Evolutionary conservation across 2,797 vertebrate species (phyloP), one percentile per base, ranked within the genome.

Genomic region (Premnoplex brunnescens): DNA sequence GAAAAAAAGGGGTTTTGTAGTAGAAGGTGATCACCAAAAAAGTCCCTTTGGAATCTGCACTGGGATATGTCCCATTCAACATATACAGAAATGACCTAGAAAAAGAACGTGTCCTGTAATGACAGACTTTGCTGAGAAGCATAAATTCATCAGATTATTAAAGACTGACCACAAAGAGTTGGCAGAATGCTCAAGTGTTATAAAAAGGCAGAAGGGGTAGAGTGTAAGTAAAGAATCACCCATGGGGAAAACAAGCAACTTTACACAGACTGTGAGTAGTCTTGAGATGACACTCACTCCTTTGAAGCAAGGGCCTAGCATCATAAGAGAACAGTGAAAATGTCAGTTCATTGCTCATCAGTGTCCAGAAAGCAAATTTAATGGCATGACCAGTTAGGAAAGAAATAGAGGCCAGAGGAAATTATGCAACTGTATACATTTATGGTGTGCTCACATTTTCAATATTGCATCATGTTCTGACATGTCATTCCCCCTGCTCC

Each of bases 1-100:
- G 4, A 3, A 26, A 58, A 5, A 46, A 22, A 46, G 6, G 4
- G 12, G 1, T 1, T 76, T 64, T 51, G 7, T n/a, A 59, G 13
- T 23, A 83, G 39, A 7, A 91, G 20, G 5, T 21, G 12, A 19
- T 56, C 20, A 74, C 32, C 4, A 37, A 80, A 59, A 37, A 58
- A 4, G 14, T 41, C 21, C 28, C 56, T 77, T 75, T 36, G 27
- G 41, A 80, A 60, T 77, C 54, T 74, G 22, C 15, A 14, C 24
- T 34, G 44, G 23, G 10, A 55, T 19, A 30, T 14, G 24, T 43
- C 22, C 44, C 8, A 1, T 34, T 89, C 28, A 43, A 55, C 19
- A 43, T 26, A 52, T 8, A 60, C 41, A 58, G 54, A 88, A 74
- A 20, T 30, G 0, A n/a, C 71, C 16, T 43, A 63, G 56, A 49